phyloP scores from a whole-genome alignment of 23 tunicate genomes.

The Trididemnum miniatum region DNA sequence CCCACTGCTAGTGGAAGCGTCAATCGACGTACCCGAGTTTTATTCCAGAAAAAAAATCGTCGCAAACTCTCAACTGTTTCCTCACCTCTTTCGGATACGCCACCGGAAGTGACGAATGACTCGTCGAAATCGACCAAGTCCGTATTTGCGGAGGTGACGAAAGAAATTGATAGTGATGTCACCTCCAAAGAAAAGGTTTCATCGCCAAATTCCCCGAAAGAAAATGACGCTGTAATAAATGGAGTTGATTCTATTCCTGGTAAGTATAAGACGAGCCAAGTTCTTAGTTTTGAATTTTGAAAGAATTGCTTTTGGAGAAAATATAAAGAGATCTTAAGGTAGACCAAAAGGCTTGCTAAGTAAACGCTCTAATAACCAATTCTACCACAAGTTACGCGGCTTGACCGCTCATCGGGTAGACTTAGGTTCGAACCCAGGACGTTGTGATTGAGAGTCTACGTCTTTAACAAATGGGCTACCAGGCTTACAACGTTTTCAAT shows the following conservation, averaged over 20 bases:
- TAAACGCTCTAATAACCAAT: no score
- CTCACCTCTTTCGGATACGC: neutral
- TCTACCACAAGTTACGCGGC: no score
- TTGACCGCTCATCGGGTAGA: no score
- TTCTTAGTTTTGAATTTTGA: neutral
- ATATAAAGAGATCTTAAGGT: no score
- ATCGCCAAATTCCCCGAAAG: neutral
- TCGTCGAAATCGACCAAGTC: neutral
- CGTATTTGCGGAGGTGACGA: neutral
- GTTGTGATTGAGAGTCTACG: no score
- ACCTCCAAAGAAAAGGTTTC: neutral
- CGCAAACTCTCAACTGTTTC: neutral
- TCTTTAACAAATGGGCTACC: no score
- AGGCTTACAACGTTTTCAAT: no score
- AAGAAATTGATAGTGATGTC: neutral
- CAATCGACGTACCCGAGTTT: conserved; percentile 64
- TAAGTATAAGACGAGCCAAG: neutral
- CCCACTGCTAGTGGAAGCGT: conserved; percentile 17
- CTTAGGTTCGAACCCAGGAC: no score
- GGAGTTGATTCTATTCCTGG: neutral
- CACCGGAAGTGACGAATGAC: neutral
- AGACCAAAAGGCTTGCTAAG: no score
- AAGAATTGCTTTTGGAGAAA: no score
- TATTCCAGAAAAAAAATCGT: conserved; percentile 60
- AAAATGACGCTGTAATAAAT: neutral